Percentiles rank a stretch among this genome's conserved stretches.
phyloP scores from a whole-genome alignment of 2,888 invertebrate species.

The Anaspis maculata region DNA sequence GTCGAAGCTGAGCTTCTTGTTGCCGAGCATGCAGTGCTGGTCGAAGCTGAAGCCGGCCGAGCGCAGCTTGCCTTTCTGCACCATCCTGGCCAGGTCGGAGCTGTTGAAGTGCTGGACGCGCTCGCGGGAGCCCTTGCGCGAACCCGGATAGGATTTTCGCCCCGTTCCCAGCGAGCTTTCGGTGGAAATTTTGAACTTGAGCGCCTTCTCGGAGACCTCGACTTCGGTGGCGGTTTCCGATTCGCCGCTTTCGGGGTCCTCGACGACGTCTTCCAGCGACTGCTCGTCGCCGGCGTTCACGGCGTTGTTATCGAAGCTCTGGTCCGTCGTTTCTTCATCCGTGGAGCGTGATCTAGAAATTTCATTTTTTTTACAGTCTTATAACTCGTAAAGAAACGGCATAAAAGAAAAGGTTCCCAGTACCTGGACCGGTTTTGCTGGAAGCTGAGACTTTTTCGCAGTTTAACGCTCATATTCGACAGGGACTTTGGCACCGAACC shows the following conservation, averaged over 20 bases:
- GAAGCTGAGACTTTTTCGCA: conserved; percentile 46
- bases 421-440: conserved; percentile 39
- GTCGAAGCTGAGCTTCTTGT: conserved; percentile 39
- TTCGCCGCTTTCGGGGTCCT: conserved; percentile 50
- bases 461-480: conserved; percentile 47
- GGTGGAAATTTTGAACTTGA: conserved; percentile 69
- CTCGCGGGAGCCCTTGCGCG: conserved; percentile 59
- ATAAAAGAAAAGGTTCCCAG: neutral
- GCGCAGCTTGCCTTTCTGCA: conserved; percentile 44
- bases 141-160: conserved; percentile 59
- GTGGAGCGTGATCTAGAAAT: conserved; percentile 42
- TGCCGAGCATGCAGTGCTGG: conserved; percentile 32
- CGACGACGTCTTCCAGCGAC: conserved; percentile 46
- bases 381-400: neutral
- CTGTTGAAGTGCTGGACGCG: conserved; percentile 42
- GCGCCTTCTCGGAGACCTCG: conserved; percentile 64
- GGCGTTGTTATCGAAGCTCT: conserved; percentile 28
- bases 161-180: conserved; percentile 48
- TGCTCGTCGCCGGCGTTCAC: conserved; percentile 28
- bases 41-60: conserved; percentile 36
- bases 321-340: conserved; percentile 47
- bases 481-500: conserved; percentile 42
- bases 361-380: neutral
- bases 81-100: conserved; percentile 43
- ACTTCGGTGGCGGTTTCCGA: conserved; percentile 65